Evolutionary conservation across 2,888 invertebrate species (phyloP), one percentile per base, ranked within the genome.

Genomic region (Mesopsocus fuscifrons): DNA sequence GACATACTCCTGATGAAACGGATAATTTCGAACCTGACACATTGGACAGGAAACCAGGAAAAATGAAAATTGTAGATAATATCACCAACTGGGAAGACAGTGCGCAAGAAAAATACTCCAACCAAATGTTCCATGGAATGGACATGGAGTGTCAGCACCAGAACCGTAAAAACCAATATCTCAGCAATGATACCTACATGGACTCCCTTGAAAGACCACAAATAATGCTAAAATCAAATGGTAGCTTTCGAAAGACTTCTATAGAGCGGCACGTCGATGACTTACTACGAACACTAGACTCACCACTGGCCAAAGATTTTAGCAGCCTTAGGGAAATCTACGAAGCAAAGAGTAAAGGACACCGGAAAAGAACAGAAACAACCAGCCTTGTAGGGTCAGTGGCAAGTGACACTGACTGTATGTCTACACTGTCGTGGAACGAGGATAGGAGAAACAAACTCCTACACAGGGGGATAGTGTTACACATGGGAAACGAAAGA

Each of bases 11-110:
- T 41, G 72, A 80, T 44, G 85, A 85, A 53, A 82, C 82, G 2
- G 82, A 82, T 52, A 76, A 74, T 43, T 87, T 83, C 52, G 87
- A 87, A 57, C 84, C 85, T 0, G 85, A 87, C 50, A 87, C 87
- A 0, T 64, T 87, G 44, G 87, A 87, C 54, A 67, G 85, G 20
- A 84, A 84, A 55, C 74, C 78, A 34, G 71, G 66, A 57, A 72
- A 69, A 50, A 57, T 67, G 34, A 68, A 66, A 48, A 55, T 59
- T 20, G 59, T 56, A 44, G 56, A 53, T 16, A 55, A 56, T 26
- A 49, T 55, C 1, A 54, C 50, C 20, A 56, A 65, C 47, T 63
- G 65, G 32, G 62, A 60, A 45, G 57, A 62, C 1, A 49, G 45
- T 2, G 34, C 49, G 1, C 60, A 56, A 42, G 65, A 66, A 41